Base-by-base conservation (phyloP, 2,113 vertebrate species). In the Cygnus buccinator region DNA sequence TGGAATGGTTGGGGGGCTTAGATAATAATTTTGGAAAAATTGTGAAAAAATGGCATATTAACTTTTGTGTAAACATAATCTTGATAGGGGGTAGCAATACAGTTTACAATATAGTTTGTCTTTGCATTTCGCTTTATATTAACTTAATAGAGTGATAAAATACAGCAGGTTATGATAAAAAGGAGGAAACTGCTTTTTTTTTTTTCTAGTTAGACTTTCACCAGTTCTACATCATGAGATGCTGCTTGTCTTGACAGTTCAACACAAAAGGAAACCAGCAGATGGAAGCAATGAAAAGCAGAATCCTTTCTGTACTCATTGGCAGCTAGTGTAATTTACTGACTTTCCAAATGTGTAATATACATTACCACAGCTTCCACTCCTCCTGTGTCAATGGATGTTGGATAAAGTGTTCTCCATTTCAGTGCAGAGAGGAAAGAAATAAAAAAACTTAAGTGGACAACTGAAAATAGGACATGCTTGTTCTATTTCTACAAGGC, bases 201-300 rank as follows among this genome's bases (percentile, higher is more conserved):
- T 43, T 43, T 93, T 93, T 93, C 65, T 85, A 66, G 18, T 84
- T 82, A 33, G 59, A 22, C 35, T 81, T 91, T 88, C 62, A 29
- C 29, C 23, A 72, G 4, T 85, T 93, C 31, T 48, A 86, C 41
- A 25, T 29, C 17, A 82, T 59, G 39, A 88, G 23, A 48, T 84
- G 71, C 41, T 88, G 58, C 58, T 94, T 3, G 0, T 84, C 74
- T 76, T 89, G 48, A 46, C 80, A 68, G 67, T 91, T 94, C 92
- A 95, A 85, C 89, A 95, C 65, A 93, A 95, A 94, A 91, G 89
- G 50, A 95, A 96, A 75, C 94, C 93, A 96, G 90, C 76, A 84
- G 78, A 96, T 90, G 88, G 72, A 94, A 94, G 71, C 82, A 94
- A 87, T 68, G 94, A 94, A 95, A 92, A 93, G 91, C 83, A 93